Percentiles rank a stretch among this genome's conserved stretches.
These are phyloP conservation scores for Temnopleurus reevesii DNA, from an alignment of 53 echinoderm and acorn worm species.

Conservation along the genomic window DNA sequence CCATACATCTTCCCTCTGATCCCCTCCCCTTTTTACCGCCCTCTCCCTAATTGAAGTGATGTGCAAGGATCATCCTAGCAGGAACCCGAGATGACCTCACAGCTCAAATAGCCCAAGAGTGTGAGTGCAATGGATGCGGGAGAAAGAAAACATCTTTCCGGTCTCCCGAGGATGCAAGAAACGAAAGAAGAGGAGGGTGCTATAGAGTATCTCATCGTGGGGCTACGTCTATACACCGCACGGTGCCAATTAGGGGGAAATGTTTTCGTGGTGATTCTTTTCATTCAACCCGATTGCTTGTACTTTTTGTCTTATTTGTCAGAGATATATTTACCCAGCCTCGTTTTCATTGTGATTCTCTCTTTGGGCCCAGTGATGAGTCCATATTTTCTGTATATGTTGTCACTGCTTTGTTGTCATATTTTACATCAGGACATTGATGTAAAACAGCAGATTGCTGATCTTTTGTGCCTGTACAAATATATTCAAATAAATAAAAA, in stretches of 20 bases:
- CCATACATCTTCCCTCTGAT: background rate
- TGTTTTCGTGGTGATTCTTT: background rate
- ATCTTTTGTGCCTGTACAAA: too few species aligned
- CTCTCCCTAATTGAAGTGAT: constrained; percentile 21
- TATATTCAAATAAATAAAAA: too few species aligned
- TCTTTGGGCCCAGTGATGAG: background rate
- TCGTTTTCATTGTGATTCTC: background rate
- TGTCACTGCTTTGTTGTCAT: too few species aligned
- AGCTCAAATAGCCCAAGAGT: constrained; percentile 17
- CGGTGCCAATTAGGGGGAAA: constrained; percentile 28
- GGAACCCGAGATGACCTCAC: constrained; percentile 25
- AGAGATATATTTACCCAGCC: constrained; percentile 19
- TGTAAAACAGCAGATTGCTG: too few species aligned
- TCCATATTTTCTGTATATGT: too few species aligned
- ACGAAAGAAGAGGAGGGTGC: background rate
- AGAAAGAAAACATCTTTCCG: constrained; percentile 32
- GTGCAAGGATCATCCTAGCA: background rate
- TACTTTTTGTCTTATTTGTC: constrained; percentile 16
- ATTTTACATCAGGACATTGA: too few species aligned
- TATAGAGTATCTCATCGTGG: background rate
- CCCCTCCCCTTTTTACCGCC: background rate
- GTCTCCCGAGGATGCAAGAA: background rate
- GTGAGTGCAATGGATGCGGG: constrained; percentile 16
- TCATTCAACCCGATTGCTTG: constrained; percentile 16
- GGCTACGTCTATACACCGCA: background rate